Evolutionary conservation across 2,888 invertebrate species (phyloP).

Genomic region (Pheosia gnoma): DNA sequence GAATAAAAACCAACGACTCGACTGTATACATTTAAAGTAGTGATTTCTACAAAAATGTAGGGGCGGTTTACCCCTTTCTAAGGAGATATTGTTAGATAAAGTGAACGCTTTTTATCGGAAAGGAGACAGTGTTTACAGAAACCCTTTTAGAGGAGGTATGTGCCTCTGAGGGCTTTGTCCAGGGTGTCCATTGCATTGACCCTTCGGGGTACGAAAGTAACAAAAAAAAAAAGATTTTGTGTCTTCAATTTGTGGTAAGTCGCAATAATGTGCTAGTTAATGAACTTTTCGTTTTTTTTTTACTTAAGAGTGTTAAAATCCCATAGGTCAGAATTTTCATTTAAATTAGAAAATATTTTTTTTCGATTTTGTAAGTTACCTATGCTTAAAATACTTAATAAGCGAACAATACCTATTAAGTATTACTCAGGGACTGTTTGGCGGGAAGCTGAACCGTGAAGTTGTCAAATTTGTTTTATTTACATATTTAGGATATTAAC

Average conservation of each 20-base stretch:
- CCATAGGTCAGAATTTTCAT: too few species aligned
- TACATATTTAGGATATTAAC: too few species aligned
- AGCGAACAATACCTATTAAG: too few species aligned
- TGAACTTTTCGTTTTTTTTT: too few species aligned
- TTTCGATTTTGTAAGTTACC: too few species aligned
- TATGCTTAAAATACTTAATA: too few species aligned
- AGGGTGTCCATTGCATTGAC: constrained; percentile 53
- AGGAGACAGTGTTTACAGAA: constrained; percentile 55
- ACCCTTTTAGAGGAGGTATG: constrained; percentile 45
- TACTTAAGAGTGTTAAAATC: too few species aligned
- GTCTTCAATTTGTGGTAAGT: constrained; percentile 32
- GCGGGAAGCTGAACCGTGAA: too few species aligned
- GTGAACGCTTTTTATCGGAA: constrained; percentile 58
- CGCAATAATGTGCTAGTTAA: background rate
- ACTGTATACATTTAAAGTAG: constrained; percentile 45
- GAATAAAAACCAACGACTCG: constrained; percentile 41
- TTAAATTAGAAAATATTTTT: too few species aligned
- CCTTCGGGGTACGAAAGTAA: constrained; percentile 27
- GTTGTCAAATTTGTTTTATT: too few species aligned
- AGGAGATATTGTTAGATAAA: constrained; percentile 55
- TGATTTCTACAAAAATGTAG: constrained; percentile 44
- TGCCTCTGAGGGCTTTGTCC: constrained; percentile 51
- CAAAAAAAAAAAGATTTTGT: constrained; percentile 30
- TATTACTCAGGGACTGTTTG: too few species aligned
- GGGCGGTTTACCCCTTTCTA: constrained; percentile 47